Conservation (phyloP, 2,797 vertebrate species). For the Moxostoma hubbsi region DNA sequence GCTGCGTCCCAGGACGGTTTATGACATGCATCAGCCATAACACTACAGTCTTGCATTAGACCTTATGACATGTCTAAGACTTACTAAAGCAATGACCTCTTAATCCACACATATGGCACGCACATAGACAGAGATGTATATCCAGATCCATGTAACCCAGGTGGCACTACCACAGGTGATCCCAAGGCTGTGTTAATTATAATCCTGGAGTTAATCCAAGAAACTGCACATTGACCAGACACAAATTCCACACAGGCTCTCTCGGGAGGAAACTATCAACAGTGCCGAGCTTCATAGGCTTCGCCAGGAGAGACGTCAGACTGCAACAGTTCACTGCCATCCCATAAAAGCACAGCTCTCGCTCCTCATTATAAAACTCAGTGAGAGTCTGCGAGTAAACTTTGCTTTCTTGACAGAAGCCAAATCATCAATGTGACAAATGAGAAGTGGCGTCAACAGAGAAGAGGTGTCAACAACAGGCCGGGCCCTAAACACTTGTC, state of each 20-base stretch:
- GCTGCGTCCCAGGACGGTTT: too few species aligned
- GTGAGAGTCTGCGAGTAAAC: neutral
- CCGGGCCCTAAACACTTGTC: conserved; percentile 5
- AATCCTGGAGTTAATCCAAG: conserved; percentile 63
- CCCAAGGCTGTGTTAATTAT: conserved; percentile 60
- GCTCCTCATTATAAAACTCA: conserved; percentile 37
- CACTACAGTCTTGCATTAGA: too few species aligned
- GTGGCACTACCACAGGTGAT: conserved; percentile 58
- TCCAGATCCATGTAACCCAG: conserved; percentile 52
- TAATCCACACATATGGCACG: neutral
- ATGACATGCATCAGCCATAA: too few species aligned
- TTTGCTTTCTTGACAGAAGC: conserved; percentile 10
- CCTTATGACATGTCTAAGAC: too few species aligned
- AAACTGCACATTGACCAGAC: conserved; percentile 45
- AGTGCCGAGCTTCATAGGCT: conserved; percentile 33
- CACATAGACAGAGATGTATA: conserved; percentile 16
- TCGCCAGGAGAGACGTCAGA: conserved; percentile 33
- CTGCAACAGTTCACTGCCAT: conserved; percentile 22
- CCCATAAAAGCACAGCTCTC: conserved; percentile 24
- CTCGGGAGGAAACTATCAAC: conserved; percentile 44
- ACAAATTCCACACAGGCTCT: conserved; percentile 28
- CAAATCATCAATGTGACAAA: conserved; percentile 34
- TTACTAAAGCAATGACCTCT: neutral
- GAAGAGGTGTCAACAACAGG: conserved; percentile 19
- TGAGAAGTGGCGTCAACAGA: conserved; percentile 39